These are phyloP conservation scores for Apodemia duryi DNA, from an alignment of 2,888 invertebrate species.

Conservation along the genomic window DNA sequence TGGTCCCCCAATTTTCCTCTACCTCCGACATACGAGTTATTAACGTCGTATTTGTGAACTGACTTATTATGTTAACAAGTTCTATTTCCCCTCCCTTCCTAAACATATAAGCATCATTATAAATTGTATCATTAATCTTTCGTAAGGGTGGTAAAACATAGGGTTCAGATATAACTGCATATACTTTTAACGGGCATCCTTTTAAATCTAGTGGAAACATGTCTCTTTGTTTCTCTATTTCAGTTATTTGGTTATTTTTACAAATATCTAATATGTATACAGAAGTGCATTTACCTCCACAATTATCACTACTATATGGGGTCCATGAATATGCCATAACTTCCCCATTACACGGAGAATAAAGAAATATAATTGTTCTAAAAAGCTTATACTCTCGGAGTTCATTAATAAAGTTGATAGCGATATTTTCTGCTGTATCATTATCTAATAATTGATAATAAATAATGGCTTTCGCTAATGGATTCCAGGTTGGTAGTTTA, in stretches of 20 bases:
- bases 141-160: slow-evolving; percentile 64
- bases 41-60: slow-evolving; percentile 69
- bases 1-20: slow-evolving; percentile 63
- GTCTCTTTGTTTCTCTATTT: slow-evolving; percentile 49
- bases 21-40: slow-evolving; percentile 55
- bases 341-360: slow-evolving; percentile 47
- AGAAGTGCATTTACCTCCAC: slow-evolving; percentile 58
- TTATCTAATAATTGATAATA: slow-evolving; percentile 55
- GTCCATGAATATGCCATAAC: slow-evolving; percentile 66
- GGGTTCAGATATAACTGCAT: slow-evolving; percentile 66
- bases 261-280: slow-evolving; percentile 66
- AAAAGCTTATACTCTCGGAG: slow-evolving; percentile 58
- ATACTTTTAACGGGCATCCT: slow-evolving; percentile 64
- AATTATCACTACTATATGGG: slow-evolving; percentile 64
- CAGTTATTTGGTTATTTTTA: slow-evolving; percentile 45
- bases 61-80: slow-evolving; percentile 64
- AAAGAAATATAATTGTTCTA: slow-evolving; percentile 62
- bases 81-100: slow-evolving; percentile 65
- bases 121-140: slow-evolving; percentile 44
- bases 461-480: slow-evolving; percentile 68
- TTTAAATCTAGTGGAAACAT: slow-evolving; percentile 64
- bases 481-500: slow-evolving; percentile 74
- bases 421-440: slow-evolving; percentile 47
- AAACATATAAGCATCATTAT: slow-evolving; percentile 57
- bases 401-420: slow-evolving; percentile 62